These are phyloP conservation scores for Sialia sialis DNA, from an alignment of 2,113 vertebrate species.

Conservation along the genomic window DNA sequence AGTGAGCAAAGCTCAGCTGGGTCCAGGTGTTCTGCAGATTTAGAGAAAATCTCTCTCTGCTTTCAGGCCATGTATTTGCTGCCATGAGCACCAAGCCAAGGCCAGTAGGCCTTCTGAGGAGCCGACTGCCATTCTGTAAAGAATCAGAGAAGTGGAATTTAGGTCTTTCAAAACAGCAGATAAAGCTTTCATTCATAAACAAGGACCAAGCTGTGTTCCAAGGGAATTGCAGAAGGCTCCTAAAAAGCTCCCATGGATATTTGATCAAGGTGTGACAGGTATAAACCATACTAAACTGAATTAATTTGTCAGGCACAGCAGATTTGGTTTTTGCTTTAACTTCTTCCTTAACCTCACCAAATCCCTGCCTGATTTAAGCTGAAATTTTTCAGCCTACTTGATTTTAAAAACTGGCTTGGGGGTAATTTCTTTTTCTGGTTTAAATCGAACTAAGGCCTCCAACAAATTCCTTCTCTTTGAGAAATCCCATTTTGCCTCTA, in stretches of 20 bases:
- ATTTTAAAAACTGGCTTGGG: neutral
- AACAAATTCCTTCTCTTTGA: neutral
- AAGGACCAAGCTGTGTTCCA: neutral
- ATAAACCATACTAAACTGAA: neutral
- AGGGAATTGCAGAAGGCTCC: neutral
- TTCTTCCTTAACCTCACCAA: neutral
- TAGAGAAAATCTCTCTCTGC: neutral
- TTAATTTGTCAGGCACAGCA: neutral
- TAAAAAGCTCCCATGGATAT: neutral
- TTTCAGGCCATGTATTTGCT: neutral
- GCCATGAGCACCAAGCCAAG: neutral
- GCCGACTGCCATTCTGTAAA: accelerated
- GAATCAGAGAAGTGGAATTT: neutral
- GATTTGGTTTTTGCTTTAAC: neutral
- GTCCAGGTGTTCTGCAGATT: conserved; percentile 46
- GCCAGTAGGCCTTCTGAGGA: neutral
- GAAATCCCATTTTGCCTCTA: neutral
- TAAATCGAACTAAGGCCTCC: neutral
- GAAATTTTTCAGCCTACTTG: neutral
- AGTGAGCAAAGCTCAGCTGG: neutral
- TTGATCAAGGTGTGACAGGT: neutral
- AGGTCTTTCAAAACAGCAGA: neutral
- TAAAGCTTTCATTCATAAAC: neutral
- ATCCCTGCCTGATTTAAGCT: neutral
- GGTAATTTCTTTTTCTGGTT: neutral